These are phyloP conservation scores for Phalanger gymnotis DNA, from an alignment of 2,797 vertebrate genomes.

Conservation along the genomic window DNA sequence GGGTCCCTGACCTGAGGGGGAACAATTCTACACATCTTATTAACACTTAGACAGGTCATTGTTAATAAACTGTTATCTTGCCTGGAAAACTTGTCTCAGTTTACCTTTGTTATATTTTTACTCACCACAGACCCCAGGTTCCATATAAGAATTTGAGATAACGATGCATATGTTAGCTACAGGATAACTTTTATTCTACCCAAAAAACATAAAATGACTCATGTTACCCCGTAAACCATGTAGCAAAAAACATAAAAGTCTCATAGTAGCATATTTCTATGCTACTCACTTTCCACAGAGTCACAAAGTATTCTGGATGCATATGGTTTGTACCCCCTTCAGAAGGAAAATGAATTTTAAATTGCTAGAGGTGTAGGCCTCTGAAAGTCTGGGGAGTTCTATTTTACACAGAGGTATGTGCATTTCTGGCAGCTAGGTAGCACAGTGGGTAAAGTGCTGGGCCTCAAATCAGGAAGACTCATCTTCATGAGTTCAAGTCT, in stretches of 20 bases:
- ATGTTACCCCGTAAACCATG: background rate
- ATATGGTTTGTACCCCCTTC: too few relatives aligned
- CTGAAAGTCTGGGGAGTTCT: too few relatives aligned
- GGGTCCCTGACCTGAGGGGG: background rate
- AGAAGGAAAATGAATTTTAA: too few relatives aligned
- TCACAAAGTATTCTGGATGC: background rate
- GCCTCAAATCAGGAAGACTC: too few relatives aligned
- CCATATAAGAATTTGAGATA: background rate
- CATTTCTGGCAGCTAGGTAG: too few relatives aligned
- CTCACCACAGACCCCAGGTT: background rate
- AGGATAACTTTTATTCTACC: background rate
- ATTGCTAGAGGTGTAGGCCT: too few relatives aligned
- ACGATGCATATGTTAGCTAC: too few relatives aligned
- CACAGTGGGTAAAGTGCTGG: too few relatives aligned
- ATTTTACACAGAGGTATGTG: too few relatives aligned
- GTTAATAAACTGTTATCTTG: background rate
- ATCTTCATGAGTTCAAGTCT: too few relatives aligned
- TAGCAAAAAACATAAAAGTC: background rate
- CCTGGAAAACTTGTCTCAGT: background rate
- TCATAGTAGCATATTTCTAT: too few relatives aligned
- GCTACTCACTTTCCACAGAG: background rate
- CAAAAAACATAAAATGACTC: background rate
- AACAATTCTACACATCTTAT: background rate
- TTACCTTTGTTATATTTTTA: background rate
- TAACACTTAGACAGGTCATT: background rate